phyloP scores from a whole-genome alignment of 2,797 vertebrate species.

The Muscicapa striata region DNA sequence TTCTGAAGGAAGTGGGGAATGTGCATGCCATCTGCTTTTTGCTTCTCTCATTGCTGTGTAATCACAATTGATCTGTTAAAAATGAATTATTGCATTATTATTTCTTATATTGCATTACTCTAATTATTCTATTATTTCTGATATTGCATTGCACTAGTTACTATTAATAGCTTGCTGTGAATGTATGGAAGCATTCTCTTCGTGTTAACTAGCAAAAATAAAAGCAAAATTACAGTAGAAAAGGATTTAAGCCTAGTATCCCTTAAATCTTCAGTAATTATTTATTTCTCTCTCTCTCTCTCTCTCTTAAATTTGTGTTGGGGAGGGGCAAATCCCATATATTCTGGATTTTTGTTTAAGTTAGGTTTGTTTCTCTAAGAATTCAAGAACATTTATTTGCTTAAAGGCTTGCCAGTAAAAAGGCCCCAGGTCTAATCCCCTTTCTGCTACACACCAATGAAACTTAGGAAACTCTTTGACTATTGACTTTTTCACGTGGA shows the following conservation, averaged over 20 bases:
- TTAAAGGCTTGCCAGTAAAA: conserved; percentile 71
- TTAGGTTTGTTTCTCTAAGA: conserved; percentile 63
- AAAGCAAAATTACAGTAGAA: neutral
- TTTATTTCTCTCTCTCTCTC: neutral
- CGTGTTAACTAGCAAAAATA: neutral
- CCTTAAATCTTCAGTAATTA: neutral
- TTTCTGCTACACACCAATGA: conserved; percentile 70
- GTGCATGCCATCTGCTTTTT: neutral
- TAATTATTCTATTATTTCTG: neutral
- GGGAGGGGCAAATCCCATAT: conserved; percentile 19
- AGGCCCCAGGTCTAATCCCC: conserved; percentile 68
- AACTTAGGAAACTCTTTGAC: conserved; percentile 69
- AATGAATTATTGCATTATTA: neutral
- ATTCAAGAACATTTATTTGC: conserved; percentile 67
- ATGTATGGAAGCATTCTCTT: neutral
- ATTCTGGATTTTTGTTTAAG: conserved; percentile 50
- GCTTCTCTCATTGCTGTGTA: neutral
- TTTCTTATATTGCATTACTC: neutral
- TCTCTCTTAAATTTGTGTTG: neutral
- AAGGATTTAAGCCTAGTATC: neutral
- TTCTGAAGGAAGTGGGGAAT: neutral
- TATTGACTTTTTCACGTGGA: conserved; percentile 73
- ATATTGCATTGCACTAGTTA: neutral
- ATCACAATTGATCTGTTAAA: neutral
- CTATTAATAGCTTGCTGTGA: neutral